These are phyloP conservation scores for Lysiphlebus fabarum DNA, from an alignment of 1,140 invertebrate genomes.

Conservation along the genomic window DNA sequence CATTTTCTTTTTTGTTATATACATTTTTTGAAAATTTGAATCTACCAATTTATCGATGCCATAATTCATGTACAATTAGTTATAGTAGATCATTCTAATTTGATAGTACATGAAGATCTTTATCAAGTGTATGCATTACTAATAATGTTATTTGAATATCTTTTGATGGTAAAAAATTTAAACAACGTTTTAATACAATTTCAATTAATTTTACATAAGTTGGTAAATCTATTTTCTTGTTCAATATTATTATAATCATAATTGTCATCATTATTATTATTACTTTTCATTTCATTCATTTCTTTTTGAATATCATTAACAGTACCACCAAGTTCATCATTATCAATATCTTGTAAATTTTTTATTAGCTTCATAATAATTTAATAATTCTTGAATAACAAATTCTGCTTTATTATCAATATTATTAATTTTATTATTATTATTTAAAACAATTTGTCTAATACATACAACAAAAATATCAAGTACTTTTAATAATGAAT, in stretches of 20 bases:
- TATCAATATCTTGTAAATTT: neutral
- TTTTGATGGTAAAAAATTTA: constrained; percentile 63
- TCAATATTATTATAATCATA: constrained; percentile 30
- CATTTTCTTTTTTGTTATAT: no score
- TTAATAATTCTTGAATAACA: constrained; percentile 31
- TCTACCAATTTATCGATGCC: constrained; percentile 62
- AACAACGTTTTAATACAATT: constrained; percentile 57
- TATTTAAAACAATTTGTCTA: constrained; percentile 49
- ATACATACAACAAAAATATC: constrained; percentile 61
- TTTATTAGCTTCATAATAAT: constrained; percentile 31
- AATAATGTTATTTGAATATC: constrained; percentile 56
- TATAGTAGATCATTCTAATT: constrained; percentile 62
- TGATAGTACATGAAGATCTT: constrained; percentile 59
- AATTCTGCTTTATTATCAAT: constrained; percentile 1
- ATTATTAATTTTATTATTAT: neutral
- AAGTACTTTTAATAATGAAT: constrained; percentile 64
- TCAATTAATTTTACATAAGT: constrained; percentile 58
- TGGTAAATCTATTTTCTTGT: constrained; percentile 54
- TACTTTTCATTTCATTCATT: constrained; percentile 20
- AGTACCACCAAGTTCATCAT: neutral
- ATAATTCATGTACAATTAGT: constrained; percentile 66
- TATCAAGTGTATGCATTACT: constrained; percentile 59
- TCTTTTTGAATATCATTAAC: constrained; percentile 14
- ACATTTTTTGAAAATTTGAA: constrained; percentile 49
- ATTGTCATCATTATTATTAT: constrained; percentile 25